A percentile compares a stretch with the other conserved stretches of the same genome.
These are phyloP conservation scores for Ceramica pisi DNA, from an alignment of 2,888 invertebrate species.

Conservation along the genomic window DNA sequence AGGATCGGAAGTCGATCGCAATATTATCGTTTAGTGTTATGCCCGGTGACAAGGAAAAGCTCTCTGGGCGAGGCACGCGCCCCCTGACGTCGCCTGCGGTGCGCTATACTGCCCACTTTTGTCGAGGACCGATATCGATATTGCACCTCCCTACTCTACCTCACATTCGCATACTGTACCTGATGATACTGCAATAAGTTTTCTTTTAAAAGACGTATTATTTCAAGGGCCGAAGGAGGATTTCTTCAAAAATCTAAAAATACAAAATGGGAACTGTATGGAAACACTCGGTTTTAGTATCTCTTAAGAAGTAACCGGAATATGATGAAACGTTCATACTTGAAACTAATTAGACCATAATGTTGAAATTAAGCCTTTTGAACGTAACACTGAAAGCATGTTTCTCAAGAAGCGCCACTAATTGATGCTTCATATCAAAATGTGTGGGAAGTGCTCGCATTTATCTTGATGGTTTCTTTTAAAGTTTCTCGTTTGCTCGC, in stretches of 20 bases:
- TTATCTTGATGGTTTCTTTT: conserved; percentile 75
- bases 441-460: conserved; percentile 51
- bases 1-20: conserved; percentile 84
- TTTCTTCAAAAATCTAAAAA: conserved; percentile 1
- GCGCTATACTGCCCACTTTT: conserved; percentile 69
- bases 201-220: background rate
- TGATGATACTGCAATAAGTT: conserved; percentile 31
- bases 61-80: conserved; percentile 77
- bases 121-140: conserved; percentile 64
- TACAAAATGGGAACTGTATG: background rate
- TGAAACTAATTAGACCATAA: conserved; percentile 4
- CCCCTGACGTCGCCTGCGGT: conserved; percentile 79
- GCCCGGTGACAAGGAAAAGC: conserved; percentile 89
- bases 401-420: conserved; percentile 21
- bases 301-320: background rate
- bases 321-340: conserved; percentile 2
- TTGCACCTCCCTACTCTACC: conserved; percentile 71
- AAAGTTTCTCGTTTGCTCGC: conserved; percentile 73
- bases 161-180: conserved; percentile 55
- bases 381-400: conserved; percentile 6
- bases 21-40: conserved; percentile 90
- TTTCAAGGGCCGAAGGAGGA: background rate
- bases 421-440: conserved; percentile 60
- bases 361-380: conserved; percentile 19
- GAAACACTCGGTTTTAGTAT: conserved; percentile 2